Evolutionary conservation across 2,797 vertebrate genomes (phyloP).

Genomic region (Phataginus tricuspis): DNA sequence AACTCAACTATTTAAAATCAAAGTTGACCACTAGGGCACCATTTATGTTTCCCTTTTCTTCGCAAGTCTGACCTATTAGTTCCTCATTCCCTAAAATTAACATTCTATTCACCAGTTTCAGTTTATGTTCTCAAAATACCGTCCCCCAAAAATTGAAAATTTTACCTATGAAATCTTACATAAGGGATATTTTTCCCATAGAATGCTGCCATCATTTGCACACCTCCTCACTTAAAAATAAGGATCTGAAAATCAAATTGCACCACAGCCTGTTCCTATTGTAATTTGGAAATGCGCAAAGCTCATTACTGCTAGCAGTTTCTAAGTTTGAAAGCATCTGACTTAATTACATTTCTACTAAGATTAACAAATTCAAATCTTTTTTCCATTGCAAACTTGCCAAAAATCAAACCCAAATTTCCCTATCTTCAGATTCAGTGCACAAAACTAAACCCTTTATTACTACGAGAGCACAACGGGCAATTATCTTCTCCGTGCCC

Average conservation of each 20-base stretch:
- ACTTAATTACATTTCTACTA: neutral
- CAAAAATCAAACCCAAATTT: neutral
- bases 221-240: neutral
- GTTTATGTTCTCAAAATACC: neutral
- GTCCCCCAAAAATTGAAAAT: neutral
- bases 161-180: neutral
- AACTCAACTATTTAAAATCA: constrained; percentile 24
- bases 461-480: neutral
- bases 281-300: neutral
- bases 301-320: neutral
- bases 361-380: neutral
- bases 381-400: constrained; percentile 20
- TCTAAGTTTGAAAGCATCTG: neutral
- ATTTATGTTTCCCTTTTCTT: neutral
- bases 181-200: neutral
- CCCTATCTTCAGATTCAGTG: neutral
- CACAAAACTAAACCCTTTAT: neutral
- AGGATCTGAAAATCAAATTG: neutral
- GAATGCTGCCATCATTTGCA: neutral
- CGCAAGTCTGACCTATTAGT: neutral
- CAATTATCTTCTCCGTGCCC: neutral
- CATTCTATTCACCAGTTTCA: neutral
- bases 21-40: neutral
- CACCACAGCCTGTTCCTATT: neutral
- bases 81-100: constrained; percentile 55